Percentiles rank a stretch among this genome's conserved stretches.
These are phyloP conservation scores for Poeciliopsis retropinna DNA, from an alignment of 2,113 vertebrate genomes.

Conservation along the genomic window DNA sequence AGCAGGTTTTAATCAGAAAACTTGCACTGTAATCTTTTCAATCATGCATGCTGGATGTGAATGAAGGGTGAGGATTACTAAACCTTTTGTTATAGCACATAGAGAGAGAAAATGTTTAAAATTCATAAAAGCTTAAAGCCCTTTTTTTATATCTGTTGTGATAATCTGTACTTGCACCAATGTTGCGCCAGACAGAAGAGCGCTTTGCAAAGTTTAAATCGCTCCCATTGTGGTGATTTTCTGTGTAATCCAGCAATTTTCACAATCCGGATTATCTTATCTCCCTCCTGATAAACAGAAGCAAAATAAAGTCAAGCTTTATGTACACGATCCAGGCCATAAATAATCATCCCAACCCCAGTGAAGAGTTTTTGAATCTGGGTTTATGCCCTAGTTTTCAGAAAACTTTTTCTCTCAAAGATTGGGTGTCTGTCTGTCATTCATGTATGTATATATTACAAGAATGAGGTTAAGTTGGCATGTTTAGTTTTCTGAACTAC, in stretches of 20 bases:
- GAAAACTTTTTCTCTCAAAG: constrained; percentile 14
- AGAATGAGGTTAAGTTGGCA: too few relatives aligned
- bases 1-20: constrained; percentile 53
- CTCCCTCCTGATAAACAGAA: constrained; percentile 60
- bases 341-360: constrained; percentile 51
- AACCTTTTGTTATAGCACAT: constrained; percentile 52
- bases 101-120: constrained; percentile 34
- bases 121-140: constrained; percentile 64
- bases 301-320: constrained; percentile 63
- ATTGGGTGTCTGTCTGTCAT: not conserved
- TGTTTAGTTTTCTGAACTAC: too few relatives aligned
- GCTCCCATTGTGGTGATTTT: constrained; percentile 64
- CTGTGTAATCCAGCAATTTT: constrained; percentile 77
- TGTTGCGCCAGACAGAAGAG: constrained; percentile 50
- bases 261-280: constrained; percentile 76
- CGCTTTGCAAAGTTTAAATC: constrained; percentile 66
- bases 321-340: constrained; percentile 66
- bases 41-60: constrained; percentile 60
- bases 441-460: not conserved
- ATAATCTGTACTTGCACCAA: constrained; percentile 54
- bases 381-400: constrained; percentile 44
- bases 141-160: constrained; percentile 53
- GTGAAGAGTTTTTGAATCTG: constrained; percentile 27
- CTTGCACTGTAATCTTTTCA: constrained; percentile 55
- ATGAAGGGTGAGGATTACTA: constrained; percentile 51